Percentiles rank a stretch among this genome's conserved stretches.
Evolutionary conservation across 2,888 invertebrate species (phyloP).

Genomic region (Platycnemis pennipes): DNA sequence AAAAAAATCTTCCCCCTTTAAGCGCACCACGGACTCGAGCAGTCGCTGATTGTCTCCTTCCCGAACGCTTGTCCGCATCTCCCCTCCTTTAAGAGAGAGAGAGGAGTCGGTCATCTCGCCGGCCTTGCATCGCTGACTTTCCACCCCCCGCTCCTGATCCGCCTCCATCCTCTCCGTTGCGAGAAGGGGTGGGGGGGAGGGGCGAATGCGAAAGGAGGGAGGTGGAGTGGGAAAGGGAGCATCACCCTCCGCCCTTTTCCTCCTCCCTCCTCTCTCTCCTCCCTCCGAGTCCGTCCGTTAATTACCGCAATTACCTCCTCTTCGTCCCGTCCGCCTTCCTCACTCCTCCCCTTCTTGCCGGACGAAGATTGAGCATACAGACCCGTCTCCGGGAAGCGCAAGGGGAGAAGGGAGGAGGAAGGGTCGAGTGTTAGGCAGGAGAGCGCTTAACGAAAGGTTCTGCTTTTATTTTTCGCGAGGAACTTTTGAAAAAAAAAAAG

Average conservation of each 20-base stretch:
- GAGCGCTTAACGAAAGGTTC: background rate
- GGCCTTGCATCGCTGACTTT: background rate
- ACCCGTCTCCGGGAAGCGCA: background rate
- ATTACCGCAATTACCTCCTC: conserved; percentile 18
- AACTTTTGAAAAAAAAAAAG: background rate
- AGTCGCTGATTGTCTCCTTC: background rate
- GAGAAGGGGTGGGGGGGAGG: background rate
- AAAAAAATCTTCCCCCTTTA: background rate
- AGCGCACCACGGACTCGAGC: too few relatives aligned
- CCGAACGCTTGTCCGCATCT: background rate
- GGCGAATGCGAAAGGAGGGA: background rate
- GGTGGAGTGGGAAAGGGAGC: background rate
- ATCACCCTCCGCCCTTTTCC: background rate
- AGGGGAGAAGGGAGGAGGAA: background rate
- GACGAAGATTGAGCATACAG: background rate
- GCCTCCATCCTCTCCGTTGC: background rate
- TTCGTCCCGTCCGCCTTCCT: background rate
- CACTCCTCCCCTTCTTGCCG: background rate
- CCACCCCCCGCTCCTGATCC: background rate
- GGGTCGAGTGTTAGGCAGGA: background rate
- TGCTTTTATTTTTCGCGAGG: background rate
- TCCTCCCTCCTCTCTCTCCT: background rate
- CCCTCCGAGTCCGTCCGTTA: background rate
- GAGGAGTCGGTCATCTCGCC: background rate
- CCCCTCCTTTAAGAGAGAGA: background rate